Evolutionary conservation across 2,888 invertebrate species (phyloP).

Genomic region (Sarcophaga carnaria): DNA sequence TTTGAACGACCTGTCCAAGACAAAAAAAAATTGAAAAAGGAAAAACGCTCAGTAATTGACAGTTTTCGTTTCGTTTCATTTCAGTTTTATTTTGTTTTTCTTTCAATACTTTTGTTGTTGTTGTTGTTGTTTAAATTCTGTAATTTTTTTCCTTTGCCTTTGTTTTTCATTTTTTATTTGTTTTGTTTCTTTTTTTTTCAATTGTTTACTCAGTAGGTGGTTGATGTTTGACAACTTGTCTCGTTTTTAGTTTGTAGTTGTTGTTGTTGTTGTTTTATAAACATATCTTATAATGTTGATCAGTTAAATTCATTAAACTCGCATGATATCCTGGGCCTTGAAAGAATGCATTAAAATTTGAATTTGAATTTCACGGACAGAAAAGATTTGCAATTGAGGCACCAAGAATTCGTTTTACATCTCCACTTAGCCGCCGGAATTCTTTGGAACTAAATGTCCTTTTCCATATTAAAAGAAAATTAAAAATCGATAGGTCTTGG

Average conservation of each 20-base stretch:
- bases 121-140: too few species aligned
- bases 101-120: neutral
- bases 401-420: too few species aligned
- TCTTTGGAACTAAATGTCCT: too few species aligned
- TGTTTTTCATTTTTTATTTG: conserved; percentile 22
- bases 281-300: conserved; percentile 64
- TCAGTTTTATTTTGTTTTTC: conserved; percentile 23
- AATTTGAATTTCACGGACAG: too few species aligned
- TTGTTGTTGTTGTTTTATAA: neutral
- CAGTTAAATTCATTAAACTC: conserved; percentile 66
- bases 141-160: conserved; percentile 8
- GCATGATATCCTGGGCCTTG: conserved; percentile 2
- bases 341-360: conserved; percentile 6
- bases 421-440: too few species aligned
- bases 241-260: conserved; percentile 59
- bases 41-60: conserved; percentile 62
- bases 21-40: conserved; percentile 35
- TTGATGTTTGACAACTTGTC: conserved; percentile 69
- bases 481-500: too few species aligned
- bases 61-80: conserved; percentile 62
- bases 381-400: too few species aligned
- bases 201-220: conserved; percentile 66
- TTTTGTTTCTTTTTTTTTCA: conserved; percentile 15
- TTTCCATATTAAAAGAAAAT: too few species aligned
- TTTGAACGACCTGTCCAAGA: conserved; percentile 34